phyloP scores from a whole-genome alignment of 2,113 vertebrate species.

The Nesoenas mayeri region DNA sequence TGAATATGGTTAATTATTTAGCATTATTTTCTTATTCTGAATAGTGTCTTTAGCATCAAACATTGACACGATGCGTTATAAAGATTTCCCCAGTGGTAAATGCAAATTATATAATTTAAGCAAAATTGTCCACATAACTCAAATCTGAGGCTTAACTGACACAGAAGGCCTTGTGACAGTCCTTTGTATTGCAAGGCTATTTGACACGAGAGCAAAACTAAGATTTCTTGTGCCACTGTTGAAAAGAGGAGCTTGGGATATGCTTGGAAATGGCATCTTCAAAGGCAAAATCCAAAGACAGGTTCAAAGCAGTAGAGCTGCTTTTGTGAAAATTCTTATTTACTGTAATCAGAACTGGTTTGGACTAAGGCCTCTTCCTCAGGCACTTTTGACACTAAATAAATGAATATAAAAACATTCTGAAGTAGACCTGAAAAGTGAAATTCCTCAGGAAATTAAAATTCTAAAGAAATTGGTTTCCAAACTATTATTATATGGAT shows the following conservation, averaged over 20 bases:
- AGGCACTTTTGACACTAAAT: background rate
- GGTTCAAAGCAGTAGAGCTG: background rate
- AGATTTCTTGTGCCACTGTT: background rate
- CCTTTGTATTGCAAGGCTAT: background rate
- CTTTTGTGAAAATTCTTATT: background rate
- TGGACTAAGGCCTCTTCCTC: background rate
- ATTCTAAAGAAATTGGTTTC: background rate
- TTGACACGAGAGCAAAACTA: background rate
- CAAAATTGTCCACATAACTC: background rate
- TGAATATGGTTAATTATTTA: background rate
- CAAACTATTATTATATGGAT: background rate
- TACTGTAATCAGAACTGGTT: background rate
- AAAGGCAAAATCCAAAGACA: background rate
- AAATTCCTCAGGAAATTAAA: slow-evolving; percentile 9
- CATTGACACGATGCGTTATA: background rate
- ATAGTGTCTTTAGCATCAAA: background rate
- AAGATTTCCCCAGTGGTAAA: background rate
- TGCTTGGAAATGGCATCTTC: background rate
- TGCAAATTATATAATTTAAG: background rate
- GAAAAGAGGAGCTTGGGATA: background rate
- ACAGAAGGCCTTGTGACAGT: background rate
- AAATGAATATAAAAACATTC: background rate
- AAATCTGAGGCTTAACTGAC: background rate
- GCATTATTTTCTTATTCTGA: background rate
- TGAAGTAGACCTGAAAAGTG: background rate